Conservation (phyloP, 2,797 vertebrate genomes). For the Geotrypetes seraphini region DNA sequence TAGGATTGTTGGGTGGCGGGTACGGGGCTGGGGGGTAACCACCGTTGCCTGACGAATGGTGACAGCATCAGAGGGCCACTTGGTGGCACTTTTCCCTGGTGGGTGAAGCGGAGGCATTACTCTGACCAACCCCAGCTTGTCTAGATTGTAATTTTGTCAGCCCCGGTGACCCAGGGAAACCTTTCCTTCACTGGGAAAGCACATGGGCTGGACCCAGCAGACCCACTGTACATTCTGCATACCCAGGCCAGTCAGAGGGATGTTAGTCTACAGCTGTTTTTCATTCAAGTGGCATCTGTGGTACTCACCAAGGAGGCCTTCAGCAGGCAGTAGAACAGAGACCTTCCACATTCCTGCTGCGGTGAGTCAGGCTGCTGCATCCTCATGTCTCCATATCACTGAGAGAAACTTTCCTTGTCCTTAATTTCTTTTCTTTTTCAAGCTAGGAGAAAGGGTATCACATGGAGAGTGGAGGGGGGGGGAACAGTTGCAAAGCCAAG, state of each 20-base stretch:
- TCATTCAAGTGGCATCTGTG: neutral
- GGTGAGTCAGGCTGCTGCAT: neutral
- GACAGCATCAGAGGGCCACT: neutral
- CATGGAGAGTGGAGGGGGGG: too few species aligned
- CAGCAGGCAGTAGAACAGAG: neutral
- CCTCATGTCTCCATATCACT: neutral
- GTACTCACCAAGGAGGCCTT: neutral
- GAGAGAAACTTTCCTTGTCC: neutral
- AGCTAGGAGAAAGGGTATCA: neutral
- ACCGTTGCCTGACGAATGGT: neutral
- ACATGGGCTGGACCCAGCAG: neutral
- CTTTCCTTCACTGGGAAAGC: neutral
- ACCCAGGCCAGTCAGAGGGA: neutral
- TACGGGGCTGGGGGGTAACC: slow-evolving; percentile 4
- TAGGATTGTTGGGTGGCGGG: slow-evolving; percentile 56
- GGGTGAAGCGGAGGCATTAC: too few species aligned
- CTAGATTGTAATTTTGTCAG: neutral
- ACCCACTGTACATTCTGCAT: neutral
- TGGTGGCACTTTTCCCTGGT: neutral
- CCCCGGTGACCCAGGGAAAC: neutral
- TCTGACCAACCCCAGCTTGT: neutral
- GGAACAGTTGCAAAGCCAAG: neutral
- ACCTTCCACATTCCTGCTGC: neutral
- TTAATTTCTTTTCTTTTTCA: too few species aligned
- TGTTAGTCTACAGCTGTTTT: neutral